Conservation (phyloP, 2,113 vertebrate genomes). For the Neoarius graeffei region DNA sequence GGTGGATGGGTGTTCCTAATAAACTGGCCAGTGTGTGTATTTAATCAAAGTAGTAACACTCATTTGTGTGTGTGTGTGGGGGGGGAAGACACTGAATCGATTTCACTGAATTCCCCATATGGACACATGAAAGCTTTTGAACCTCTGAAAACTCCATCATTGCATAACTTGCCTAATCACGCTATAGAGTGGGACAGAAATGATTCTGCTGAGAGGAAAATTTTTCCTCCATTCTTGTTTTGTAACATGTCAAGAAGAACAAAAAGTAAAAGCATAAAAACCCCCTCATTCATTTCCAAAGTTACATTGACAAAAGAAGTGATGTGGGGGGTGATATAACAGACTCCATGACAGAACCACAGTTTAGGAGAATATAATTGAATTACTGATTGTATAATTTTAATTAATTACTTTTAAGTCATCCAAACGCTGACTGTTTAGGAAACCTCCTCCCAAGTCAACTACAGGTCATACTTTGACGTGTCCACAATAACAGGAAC, state of each 20-base stretch:
- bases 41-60: too few species aligned
- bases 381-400: neutral
- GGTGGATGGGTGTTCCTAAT: too few species aligned
- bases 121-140: neutral
- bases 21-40: too few species aligned
- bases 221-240: slow-evolving; percentile 29
- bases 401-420: neutral
- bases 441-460: neutral
- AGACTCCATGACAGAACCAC: neutral
- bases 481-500: neutral
- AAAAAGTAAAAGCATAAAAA: neutral
- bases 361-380: neutral
- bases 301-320: neutral
- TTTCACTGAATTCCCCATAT: neutral
- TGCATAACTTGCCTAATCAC: slow-evolving; percentile 25
- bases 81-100: too few species aligned
- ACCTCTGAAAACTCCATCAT: neutral
- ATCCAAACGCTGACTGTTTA: neutral
- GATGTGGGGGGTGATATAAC: neutral
- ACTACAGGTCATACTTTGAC: neutral
- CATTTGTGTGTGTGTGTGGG: too few species aligned
- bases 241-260: neutral
- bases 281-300: neutral
- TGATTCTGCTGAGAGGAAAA: neutral
- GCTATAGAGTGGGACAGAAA: neutral